phyloP scores from a whole-genome alignment of 2,113 vertebrate species.

The Mystacornis crossleyi region DNA sequence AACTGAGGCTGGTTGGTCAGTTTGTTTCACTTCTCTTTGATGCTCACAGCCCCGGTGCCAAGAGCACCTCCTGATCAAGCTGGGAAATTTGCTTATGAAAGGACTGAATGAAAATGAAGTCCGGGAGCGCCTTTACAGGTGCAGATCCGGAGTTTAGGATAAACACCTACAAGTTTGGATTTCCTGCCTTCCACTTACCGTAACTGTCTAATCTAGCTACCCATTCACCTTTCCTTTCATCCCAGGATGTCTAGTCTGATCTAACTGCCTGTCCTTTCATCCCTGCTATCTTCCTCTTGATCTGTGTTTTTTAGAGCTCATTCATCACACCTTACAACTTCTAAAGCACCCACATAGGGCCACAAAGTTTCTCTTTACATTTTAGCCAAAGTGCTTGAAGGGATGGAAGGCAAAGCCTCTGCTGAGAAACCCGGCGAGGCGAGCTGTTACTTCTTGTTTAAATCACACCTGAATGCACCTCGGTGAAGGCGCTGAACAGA shows the following conservation, averaged over 20 bases:
- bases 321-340: constrained; percentile 58
- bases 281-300: constrained; percentile 50
- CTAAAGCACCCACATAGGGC: constrained; percentile 53
- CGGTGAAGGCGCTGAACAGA: not conserved
- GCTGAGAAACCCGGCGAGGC: not conserved
- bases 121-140: constrained; percentile 31
- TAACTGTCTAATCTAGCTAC: constrained; percentile 40
- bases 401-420: constrained; percentile 11
- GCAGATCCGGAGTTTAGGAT: constrained; percentile 26
- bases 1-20: not conserved
- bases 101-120: not conserved
- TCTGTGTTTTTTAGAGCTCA: constrained; percentile 57
- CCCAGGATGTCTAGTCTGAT: constrained; percentile 64
- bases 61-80: not conserved
- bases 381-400: constrained; percentile 55
- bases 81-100: constrained; percentile 34
- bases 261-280: constrained; percentile 66
- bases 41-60: not conserved
- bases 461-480: not conserved
- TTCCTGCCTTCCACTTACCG: constrained; percentile 50
- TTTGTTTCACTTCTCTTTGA: not conserved
- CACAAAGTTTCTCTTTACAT: constrained; percentile 45
- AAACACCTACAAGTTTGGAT: constrained; percentile 64
- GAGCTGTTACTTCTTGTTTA: constrained; percentile 45
- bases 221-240: constrained; percentile 64